A percentile compares a stretch with the other conserved stretches of the same genome.
These are phyloP conservation scores for Heliopora coerulea DNA, from an alignment of 92 coral and sea anemone genomes.

Conservation along the genomic window DNA sequence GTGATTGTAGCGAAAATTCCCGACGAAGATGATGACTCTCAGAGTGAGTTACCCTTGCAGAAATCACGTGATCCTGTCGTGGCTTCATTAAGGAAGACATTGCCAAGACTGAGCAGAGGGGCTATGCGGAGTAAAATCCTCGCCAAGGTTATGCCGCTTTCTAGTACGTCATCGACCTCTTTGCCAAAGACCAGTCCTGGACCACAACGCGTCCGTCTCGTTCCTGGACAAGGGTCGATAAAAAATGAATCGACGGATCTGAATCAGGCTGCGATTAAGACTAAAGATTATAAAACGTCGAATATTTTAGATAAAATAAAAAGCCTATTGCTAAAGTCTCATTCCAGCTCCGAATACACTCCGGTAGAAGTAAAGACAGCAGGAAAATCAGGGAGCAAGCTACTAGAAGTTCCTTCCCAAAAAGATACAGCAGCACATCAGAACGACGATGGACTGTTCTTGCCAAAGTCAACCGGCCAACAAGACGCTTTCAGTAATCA, in stretches of 20 bases:
- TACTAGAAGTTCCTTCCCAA: not conserved
- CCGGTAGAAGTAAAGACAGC: not conserved
- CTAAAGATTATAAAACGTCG: not conserved
- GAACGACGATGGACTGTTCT: not conserved
- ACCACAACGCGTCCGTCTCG: no score
- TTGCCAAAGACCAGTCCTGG: no score
- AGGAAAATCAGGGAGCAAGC: not conserved
- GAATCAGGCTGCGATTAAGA: no score
- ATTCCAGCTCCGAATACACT: not conserved
- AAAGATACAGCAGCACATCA: not conserved
- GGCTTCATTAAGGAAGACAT: constrained; percentile 24
- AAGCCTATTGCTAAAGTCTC: constrained; percentile 27
- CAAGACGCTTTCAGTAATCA: constrained; percentile 32
- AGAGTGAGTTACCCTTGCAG: constrained; percentile 12
- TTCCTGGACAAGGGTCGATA: no score
- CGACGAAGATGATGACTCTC: constrained; percentile 22
- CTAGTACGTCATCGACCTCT: not conserved
- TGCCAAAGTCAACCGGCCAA: not conserved
- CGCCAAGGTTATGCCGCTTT: not conserved
- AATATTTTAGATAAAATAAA: constrained; percentile 18
- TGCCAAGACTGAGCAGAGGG: not conserved
- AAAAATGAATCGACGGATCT: no score
- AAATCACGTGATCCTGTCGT: constrained; percentile 20
- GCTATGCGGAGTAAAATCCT: constrained; percentile 5
- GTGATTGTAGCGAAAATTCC: constrained; percentile 31